Evolutionary conservation across 2,113 vertebrate genomes (phyloP), one percentile per base, ranked within the genome.

Genomic region (Blennius ocellaris): DNA sequence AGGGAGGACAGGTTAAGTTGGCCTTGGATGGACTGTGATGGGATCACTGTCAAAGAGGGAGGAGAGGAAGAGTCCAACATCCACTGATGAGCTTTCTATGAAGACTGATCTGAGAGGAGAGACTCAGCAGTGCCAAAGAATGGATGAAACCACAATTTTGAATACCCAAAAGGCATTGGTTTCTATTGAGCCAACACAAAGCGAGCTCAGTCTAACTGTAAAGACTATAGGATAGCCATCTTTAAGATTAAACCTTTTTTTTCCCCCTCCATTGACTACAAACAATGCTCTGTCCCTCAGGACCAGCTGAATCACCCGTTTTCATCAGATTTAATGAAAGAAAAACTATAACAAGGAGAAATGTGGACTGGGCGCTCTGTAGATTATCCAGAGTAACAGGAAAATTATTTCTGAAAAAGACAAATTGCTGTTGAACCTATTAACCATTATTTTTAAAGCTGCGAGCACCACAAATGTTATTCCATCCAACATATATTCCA

Each of bases 1-100:
- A 69, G 38, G 81, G 77, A 83, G 72, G 81, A 82, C 76, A 69
- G 83, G 77, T 87, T 85, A 86, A 71, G 63, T 60, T 80, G 82
- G 68, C 76, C 66, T 51, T 21, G 17, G 69, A 54, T 14, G 68
- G 81, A 10, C 65, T 30, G 47, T 72, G 61, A 85, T 65, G 47
- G 76, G 60, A 78, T 72, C 51, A 48, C 50, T 45, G 54, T 17
- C 15, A 38, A 21, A 57, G 75, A 65, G 17, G 45, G 40, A 69
- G 36, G 11, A n/a, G 56, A 74, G 64, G 49, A 64, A 70, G 16
- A 60, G 59, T 37, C 47, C 49, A 59, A 2, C 10, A 30, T 54
- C 63, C 65, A 59, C 36, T 77, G 53, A 75, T 81, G 80, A 76
- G 60, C 40, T 75, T 83, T 79, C 57, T 80, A 53, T 73, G 65